Conservation (phyloP, 2,888 invertebrate species). For the Eristalis intricaria region DNA sequence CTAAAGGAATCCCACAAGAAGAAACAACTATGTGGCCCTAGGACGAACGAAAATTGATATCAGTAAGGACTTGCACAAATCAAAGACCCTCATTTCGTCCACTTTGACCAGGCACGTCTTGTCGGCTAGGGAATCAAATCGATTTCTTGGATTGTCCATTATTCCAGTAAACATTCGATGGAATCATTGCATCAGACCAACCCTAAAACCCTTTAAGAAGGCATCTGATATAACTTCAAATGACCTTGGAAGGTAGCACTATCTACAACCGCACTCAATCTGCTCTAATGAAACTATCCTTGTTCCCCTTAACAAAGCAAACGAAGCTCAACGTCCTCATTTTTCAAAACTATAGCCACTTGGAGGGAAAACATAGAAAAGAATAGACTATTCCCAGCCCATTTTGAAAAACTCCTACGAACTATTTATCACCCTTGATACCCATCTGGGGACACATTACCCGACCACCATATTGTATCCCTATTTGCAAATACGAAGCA, state of each 20-base stretch:
- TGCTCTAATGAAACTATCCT: background rate
- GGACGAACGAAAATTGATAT: too few relatives aligned
- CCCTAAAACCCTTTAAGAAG: background rate
- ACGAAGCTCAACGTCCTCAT: background rate
- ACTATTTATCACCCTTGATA: conserved; percentile 46
- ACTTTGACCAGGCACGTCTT: too few relatives aligned
- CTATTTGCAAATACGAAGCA: conserved; percentile 9
- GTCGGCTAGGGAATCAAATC: too few relatives aligned
- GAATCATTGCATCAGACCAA: background rate
- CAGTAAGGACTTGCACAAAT: too few relatives aligned
- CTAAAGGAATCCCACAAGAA: too few relatives aligned
- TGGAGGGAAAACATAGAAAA: background rate
- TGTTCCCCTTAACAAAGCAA: background rate
- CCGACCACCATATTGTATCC: conserved; percentile 31
- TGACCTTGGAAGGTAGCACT: background rate
- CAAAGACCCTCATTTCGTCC: too few relatives aligned
- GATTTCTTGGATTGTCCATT: too few relatives aligned
- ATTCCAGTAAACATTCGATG: background rate
- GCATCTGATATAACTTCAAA: background rate
- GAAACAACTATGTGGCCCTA: too few relatives aligned
- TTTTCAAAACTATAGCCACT: conserved; percentile 29
- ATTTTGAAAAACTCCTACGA: background rate
- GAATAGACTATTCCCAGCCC: background rate
- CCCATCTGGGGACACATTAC: conserved; percentile 35
- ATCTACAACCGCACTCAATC: background rate